Conservation (phyloP, 2,888 invertebrate species). For the Drosophila mimica region DNA sequence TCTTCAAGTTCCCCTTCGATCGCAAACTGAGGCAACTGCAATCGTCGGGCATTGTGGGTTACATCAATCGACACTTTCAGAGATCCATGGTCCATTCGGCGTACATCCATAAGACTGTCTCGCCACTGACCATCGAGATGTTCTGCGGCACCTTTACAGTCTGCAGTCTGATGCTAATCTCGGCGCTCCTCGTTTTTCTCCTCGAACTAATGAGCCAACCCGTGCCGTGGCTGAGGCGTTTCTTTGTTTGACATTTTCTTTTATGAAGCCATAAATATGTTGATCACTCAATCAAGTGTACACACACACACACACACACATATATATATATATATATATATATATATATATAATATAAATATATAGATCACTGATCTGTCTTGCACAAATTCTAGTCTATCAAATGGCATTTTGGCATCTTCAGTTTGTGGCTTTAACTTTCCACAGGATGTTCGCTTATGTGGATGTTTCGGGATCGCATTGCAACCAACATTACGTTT, state of each 20-base stretch:
- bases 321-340: background rate
- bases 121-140: constrained; percentile 29
- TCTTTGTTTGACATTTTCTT: constrained; percentile 26
- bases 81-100: background rate
- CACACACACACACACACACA: background rate
- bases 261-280: background rate
- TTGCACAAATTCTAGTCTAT: background rate
- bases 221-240: constrained; percentile 39
- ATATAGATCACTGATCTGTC: background rate
- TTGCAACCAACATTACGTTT: background rate
- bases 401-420: background rate
- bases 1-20: constrained; percentile 65
- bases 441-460: background rate
- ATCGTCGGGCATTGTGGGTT: constrained; percentile 65
- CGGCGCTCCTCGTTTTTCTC: constrained; percentile 32
- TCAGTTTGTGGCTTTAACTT: background rate
- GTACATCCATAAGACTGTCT: background rate
- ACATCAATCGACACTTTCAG: constrained; percentile 48
- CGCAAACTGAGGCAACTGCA: constrained; percentile 66
- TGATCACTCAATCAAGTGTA: background rate
- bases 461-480: background rate
- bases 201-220: constrained; percentile 56
- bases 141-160: constrained; percentile 51
- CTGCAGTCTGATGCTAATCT: constrained; percentile 18
- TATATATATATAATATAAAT: background rate